Evolutionary conservation across 2,797 vertebrate genomes (phyloP).

Genomic region (Gephyroberyx darwinii): DNA sequence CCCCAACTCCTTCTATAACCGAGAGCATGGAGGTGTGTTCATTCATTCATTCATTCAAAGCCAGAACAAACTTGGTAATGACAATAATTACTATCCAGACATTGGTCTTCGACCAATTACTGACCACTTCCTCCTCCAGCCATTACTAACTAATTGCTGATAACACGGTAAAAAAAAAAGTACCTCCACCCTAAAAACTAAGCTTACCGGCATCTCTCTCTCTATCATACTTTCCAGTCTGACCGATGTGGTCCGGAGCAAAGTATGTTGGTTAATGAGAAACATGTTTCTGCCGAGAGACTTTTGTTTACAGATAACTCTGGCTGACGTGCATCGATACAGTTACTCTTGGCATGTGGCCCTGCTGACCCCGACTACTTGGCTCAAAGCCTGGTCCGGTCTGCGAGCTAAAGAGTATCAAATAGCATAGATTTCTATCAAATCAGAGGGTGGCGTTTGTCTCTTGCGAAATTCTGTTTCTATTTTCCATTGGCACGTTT

Average conservation of each 20-base stretch:
- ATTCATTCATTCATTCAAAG: constrained; percentile 8
- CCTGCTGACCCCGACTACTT: constrained; percentile 63
- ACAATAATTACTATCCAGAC: constrained; percentile 53
- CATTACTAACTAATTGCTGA: constrained; percentile 56
- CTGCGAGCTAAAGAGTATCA: constrained; percentile 66
- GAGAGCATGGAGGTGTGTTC: constrained; percentile 87
- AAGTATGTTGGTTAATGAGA: constrained; percentile 68
- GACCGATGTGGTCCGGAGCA: constrained; percentile 50
- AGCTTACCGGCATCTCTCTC: constrained; percentile 49
- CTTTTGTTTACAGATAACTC: constrained; percentile 77
- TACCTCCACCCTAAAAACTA: constrained; percentile 51
- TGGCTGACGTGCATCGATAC: constrained; percentile 73
- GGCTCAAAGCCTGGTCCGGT: constrained; percentile 68
- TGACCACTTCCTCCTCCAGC: constrained; percentile 44
- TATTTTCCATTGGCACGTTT: constrained; percentile 72
- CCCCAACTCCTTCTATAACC: constrained; percentile 84
- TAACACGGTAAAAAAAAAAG: constrained; percentile 35
- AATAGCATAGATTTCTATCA: constrained; percentile 71
- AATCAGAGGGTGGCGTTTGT: constrained; percentile 61
- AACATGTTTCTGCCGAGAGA: constrained; percentile 71
- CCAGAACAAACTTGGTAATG: background rate
- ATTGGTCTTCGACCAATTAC: constrained; percentile 19
- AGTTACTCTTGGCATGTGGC: constrained; percentile 75
- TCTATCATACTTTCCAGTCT: constrained; percentile 71
- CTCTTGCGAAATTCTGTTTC: constrained; percentile 62